Conservation (phyloP, 2,113 vertebrate species). For the Tor tambroides region DNA sequence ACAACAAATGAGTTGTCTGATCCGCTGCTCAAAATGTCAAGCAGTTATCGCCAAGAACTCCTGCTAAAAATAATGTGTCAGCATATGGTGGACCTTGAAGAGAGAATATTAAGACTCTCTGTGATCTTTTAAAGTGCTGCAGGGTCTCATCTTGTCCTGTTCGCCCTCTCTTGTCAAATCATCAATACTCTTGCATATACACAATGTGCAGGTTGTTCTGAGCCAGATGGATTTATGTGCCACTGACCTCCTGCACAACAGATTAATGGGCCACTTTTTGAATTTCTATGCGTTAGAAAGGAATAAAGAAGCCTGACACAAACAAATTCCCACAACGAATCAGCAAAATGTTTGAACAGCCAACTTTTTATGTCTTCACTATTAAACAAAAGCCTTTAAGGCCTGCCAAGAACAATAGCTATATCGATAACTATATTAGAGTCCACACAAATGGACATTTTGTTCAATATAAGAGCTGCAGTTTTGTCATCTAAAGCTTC, state of each 20-base stretch:
- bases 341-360: neutral
- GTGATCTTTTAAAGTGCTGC: constrained; percentile 50
- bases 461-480: neutral
- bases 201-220: neutral
- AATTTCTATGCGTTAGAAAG: constrained; percentile 41
- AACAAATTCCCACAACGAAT: constrained; percentile 8
- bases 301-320: neutral
- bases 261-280: constrained; percentile 42
- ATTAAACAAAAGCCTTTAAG: neutral
- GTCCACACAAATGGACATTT: neutral
- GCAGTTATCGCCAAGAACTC: constrained; percentile 61
- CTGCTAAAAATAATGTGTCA: constrained; percentile 66
- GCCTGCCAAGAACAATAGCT: neutral
- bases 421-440: neutral
- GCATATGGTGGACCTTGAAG: constrained; percentile 68
- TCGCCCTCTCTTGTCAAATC: neutral
- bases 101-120: constrained; percentile 52
- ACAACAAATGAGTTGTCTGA: constrained; percentile 38
- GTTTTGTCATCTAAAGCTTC: neutral
- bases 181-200: constrained; percentile 6
- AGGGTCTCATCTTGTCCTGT: neutral
- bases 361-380: neutral
- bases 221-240: neutral
- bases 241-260: neutral
- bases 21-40: constrained; percentile 60